phyloP scores from a whole-genome alignment of 1,140 invertebrate species.

The Limonius californicus region DNA sequence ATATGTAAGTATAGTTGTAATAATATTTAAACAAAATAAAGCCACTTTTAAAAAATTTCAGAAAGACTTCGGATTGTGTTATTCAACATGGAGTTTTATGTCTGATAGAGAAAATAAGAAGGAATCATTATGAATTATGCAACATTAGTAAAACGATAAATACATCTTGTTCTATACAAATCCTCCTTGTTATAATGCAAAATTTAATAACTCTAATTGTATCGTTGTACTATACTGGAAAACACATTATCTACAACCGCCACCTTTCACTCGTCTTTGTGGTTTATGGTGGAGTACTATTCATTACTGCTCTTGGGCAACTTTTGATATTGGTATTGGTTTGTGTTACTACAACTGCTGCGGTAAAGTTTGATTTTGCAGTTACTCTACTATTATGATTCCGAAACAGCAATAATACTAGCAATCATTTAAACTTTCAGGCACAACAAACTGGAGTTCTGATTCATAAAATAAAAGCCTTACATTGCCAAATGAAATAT shows the following conservation, averaged over 20 bases:
- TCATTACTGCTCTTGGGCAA: not conserved
- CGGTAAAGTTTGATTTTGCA: too few relatives aligned
- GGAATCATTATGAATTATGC: not conserved
- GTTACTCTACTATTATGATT: too few relatives aligned
- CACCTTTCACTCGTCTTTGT: not conserved
- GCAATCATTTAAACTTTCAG: too few relatives aligned
- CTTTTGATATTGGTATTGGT: not conserved
- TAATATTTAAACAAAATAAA: too few relatives aligned
- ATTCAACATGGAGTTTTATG: not conserved
- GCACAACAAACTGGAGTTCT: too few relatives aligned
- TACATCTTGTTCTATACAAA: not conserved
- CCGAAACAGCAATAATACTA: too few relatives aligned
- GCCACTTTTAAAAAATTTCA: too few relatives aligned
- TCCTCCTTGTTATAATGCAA: not conserved
- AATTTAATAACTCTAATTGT: not conserved
- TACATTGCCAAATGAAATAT: too few relatives aligned
- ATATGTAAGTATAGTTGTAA: too few relatives aligned
- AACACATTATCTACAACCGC: not conserved
- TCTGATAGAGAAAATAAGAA: not conserved
- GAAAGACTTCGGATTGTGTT: too few relatives aligned
- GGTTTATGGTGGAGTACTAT: not conserved
- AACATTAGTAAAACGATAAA: not conserved
- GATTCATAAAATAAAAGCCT: too few relatives aligned
- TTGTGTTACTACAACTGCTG: too few relatives aligned
- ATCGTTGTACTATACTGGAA: not conserved